phyloP scores from a whole-genome alignment of 2,797 vertebrate genomes.

The Neosalanx taihuensis region DNA sequence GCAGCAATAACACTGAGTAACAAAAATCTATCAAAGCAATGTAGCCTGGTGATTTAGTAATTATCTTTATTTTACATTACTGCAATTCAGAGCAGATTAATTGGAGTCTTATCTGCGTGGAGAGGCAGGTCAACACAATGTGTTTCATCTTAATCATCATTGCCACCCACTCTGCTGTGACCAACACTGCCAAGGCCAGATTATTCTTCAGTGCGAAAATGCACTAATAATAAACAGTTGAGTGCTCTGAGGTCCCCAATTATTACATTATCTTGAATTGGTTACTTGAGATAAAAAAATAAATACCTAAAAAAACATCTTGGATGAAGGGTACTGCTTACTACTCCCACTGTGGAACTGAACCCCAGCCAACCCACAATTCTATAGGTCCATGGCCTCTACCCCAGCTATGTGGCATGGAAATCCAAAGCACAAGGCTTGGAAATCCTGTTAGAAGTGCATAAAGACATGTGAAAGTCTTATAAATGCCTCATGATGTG shows the following conservation, averaged over 20 bases:
- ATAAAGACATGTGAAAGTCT: constrained; percentile 14
- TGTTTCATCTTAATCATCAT: constrained; percentile 75
- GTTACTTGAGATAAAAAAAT: constrained; percentile 47
- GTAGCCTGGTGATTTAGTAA: constrained; percentile 80
- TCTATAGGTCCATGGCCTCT: constrained; percentile 2
- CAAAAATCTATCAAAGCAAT: constrained; percentile 78
- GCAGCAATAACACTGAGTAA: constrained; percentile 75
- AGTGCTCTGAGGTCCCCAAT: constrained; percentile 33
- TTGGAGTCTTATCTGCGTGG: constrained; percentile 76
- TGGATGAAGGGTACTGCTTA: constrained; percentile 24
- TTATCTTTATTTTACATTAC: constrained; percentile 81
- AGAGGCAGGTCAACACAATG: constrained; percentile 77
- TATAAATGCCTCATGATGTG: constrained; percentile 27
- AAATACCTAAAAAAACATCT: constrained; percentile 20
- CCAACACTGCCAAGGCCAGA: constrained; percentile 62
- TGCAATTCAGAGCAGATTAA: constrained; percentile 76
- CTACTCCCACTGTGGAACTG: constrained; percentile 16
- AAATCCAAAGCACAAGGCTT: constrained; percentile 25
- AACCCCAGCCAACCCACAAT: not conserved
- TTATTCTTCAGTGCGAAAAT: constrained; percentile 65
- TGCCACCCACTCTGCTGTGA: constrained; percentile 68
- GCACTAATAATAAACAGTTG: constrained; percentile 53
- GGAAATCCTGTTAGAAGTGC: constrained; percentile 15
- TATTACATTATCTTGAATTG: constrained; percentile 45
- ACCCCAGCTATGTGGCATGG: constrained; percentile 29